Percentiles rank a stretch among this genome's conserved stretches.
Conservation (phyloP, 2,888 invertebrate species). For the Lasioglossum marginatum region DNA sequence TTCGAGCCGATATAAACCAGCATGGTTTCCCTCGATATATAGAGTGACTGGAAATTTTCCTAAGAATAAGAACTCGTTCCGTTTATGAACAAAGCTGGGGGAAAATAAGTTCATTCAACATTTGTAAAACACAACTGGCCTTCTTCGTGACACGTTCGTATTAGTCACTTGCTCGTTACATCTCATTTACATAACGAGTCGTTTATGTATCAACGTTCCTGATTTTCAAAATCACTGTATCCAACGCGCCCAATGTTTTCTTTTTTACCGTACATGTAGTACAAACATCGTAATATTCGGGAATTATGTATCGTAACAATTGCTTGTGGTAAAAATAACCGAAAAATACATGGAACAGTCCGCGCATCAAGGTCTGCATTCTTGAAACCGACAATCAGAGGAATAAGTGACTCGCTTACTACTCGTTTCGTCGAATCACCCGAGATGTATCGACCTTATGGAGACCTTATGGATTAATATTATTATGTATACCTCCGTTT, state of each 20-base stretch:
- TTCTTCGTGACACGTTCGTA: background rate
- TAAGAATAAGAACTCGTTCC: background rate
- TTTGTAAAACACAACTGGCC: background rate
- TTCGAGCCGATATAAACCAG: constrained; percentile 15
- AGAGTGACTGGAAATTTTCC: constrained; percentile 2
- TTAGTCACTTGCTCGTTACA: background rate
- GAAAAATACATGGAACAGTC: background rate
- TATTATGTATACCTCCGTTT: background rate
- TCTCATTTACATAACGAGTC: constrained; percentile 11
- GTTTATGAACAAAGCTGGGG: background rate
- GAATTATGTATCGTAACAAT: background rate
- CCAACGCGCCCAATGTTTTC: background rate
- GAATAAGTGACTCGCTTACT: background rate
- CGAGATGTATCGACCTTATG: background rate
- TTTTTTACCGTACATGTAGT: background rate
- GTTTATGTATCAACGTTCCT: background rate
- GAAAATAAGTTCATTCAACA: background rate
- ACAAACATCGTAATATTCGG: background rate
- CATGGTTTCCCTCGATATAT: constrained; percentile 30
- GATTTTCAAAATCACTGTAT: background rate
- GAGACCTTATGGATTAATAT: background rate
- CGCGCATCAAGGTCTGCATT: background rate
- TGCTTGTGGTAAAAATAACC: background rate
- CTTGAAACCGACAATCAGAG: constrained; percentile 2
- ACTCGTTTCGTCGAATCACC: constrained; percentile 3